A percentile compares a stretch with the other conserved stretches of the same genome.
Evolutionary conservation across 2,113 vertebrate genomes (phyloP).

Genomic region (Nycticebus coucang): DNA sequence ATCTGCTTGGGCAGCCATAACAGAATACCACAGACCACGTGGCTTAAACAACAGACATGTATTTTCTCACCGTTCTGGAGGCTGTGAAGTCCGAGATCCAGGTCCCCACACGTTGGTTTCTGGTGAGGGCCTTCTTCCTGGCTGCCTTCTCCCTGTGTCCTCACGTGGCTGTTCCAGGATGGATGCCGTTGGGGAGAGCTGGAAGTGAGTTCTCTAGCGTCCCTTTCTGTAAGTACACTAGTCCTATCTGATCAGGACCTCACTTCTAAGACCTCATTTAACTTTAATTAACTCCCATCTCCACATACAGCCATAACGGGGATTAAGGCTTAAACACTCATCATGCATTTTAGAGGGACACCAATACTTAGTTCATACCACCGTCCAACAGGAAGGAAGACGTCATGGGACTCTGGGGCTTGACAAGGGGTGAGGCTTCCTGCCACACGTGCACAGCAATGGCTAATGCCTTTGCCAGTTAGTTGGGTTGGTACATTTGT

Average conservation of each 20-base stretch:
- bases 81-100: not conserved
- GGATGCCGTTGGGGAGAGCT: not conserved
- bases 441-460: not conserved
- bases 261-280: not conserved
- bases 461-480: conserved; percentile 2
- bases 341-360: not conserved
- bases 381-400: not conserved
- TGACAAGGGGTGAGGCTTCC: not conserved
- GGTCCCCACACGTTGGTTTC: not conserved
- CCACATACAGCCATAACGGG: not conserved
- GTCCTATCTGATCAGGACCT: not conserved
- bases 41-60: not conserved
- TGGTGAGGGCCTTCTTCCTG: not conserved
- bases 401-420: not conserved
- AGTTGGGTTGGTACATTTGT: not conserved
- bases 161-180: not conserved
- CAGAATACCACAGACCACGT: not conserved
- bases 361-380: not conserved
- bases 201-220: not conserved
- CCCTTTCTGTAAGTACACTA: not conserved
- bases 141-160: not conserved
- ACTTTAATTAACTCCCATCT: not conserved
- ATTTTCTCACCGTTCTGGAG: not conserved
- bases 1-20: not conserved
- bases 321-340: not conserved